Conservation (phyloP, 2,797 vertebrate species). For the Lutra lutra region DNA sequence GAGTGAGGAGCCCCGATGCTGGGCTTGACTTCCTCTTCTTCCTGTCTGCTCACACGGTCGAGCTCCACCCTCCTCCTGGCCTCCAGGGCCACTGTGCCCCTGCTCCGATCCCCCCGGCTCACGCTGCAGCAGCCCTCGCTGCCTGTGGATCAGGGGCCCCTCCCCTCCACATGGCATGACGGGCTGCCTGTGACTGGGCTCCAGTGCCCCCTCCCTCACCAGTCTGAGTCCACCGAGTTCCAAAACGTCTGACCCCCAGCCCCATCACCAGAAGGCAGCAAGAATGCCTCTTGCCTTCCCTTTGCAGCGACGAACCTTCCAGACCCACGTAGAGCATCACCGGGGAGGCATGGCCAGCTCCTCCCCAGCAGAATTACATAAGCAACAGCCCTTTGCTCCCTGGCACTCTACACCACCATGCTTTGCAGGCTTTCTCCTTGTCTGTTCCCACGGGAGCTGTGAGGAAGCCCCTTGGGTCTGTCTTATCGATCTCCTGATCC, state of each 20-base stretch:
- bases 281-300: not conserved
- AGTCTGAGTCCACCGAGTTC: not conserved
- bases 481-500: not conserved
- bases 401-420: not conserved
- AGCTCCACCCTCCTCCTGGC: not conserved
- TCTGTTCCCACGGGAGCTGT: not conserved
- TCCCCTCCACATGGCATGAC: accelerated
- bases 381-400: not conserved
- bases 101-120: not conserved
- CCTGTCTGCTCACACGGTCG: not conserved
- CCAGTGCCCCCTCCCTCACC: too few species aligned
- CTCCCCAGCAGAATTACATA: not conserved
- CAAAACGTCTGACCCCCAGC: not conserved
- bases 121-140: not conserved
- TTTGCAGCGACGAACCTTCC: not conserved
- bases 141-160: not conserved
- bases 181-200: not conserved
- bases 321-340: not conserved
- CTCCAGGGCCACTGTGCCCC: not conserved
- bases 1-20: not conserved
- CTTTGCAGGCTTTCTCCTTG: not conserved
- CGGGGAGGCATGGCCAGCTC: not conserved
- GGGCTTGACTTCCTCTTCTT: not conserved
- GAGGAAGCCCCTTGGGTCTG: not conserved
- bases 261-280: not conserved